Percentiles rank a stretch among this genome's conserved stretches.
phyloP scores from a whole-genome alignment of 2,113 vertebrate genomes.

The Eolophus roseicapilla region DNA sequence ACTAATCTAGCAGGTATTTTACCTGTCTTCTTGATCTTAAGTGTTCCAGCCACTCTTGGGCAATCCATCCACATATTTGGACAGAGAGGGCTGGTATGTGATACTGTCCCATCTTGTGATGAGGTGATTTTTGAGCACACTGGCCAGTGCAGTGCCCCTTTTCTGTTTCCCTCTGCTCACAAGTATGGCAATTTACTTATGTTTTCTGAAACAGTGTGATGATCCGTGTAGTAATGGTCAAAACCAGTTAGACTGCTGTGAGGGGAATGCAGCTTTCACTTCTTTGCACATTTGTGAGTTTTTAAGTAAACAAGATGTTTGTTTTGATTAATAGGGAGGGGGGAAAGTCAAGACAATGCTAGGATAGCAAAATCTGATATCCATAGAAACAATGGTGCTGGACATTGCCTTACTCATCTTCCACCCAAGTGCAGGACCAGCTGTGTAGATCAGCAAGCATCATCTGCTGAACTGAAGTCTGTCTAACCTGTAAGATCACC shows the following conservation, averaged over 20 bases:
- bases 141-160: fast-evolving
- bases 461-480: fast-evolving
- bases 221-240: not conserved
- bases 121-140: not conserved
- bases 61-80: not conserved
- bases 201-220: not conserved
- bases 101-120: not conserved
- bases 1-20: not conserved
- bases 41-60: not conserved
- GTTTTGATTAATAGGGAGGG: not conserved
- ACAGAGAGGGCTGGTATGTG: not conserved
- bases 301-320: not conserved
- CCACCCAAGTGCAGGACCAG: not conserved
- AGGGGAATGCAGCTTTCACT: not conserved
- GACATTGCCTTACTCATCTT: not conserved
- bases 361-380: not conserved
- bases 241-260: not conserved
- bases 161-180: not conserved
- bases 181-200: not conserved
- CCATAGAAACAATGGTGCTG: not conserved
- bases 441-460: not conserved
- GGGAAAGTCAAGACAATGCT: not conserved
- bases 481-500: not conserved
- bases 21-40: not conserved
- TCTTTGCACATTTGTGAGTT: not conserved